These are phyloP conservation scores for Muraenolepis orangiensis DNA, from an alignment of 2,797 vertebrate species.

Conservation along the genomic window DNA sequence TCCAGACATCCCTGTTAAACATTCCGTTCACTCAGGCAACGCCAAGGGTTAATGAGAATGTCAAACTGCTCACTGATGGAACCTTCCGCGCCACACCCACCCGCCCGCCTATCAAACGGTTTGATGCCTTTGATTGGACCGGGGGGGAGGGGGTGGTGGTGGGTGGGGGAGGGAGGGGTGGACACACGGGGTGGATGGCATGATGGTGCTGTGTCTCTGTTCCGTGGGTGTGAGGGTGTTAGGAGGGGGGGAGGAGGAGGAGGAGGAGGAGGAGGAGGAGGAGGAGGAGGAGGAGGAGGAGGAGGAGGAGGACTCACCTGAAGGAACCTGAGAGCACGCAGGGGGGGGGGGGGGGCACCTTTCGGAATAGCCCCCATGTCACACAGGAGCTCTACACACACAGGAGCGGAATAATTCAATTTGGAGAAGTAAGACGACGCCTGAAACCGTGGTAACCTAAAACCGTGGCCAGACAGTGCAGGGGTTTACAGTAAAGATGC, in stretches of 20 bases:
- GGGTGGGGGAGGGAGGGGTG: too few species aligned
- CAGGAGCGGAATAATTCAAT: constrained; percentile 2
- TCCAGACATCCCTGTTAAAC: constrained; percentile 25
- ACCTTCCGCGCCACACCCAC: neutral
- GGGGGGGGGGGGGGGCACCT: too few species aligned
- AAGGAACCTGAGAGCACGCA: neutral
- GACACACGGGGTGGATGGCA: neutral
- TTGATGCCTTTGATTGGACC: neutral
- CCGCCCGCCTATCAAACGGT: too few species aligned
- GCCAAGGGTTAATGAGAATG: constrained; percentile 22
- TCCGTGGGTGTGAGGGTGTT: neutral
- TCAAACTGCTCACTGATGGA: constrained; percentile 20
- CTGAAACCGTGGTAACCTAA: constrained; percentile 25
- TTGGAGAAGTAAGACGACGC: neutral
- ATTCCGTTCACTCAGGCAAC: constrained; percentile 15
- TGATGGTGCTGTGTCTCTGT: neutral
- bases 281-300: too few species aligned
- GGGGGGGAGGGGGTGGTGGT: too few species aligned
- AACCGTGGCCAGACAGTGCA: constrained; percentile 12
- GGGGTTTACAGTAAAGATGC: constrained; percentile 33
- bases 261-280: neutral
- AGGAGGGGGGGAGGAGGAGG: neutral
- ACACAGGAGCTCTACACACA: too few species aligned
- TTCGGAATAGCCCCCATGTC: neutral
- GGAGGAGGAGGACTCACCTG: neutral